Evolutionary conservation across 1,140 invertebrate species (phyloP), one percentile per base, ranked within the genome.

Genomic region (Drosophila elegans): DNA sequence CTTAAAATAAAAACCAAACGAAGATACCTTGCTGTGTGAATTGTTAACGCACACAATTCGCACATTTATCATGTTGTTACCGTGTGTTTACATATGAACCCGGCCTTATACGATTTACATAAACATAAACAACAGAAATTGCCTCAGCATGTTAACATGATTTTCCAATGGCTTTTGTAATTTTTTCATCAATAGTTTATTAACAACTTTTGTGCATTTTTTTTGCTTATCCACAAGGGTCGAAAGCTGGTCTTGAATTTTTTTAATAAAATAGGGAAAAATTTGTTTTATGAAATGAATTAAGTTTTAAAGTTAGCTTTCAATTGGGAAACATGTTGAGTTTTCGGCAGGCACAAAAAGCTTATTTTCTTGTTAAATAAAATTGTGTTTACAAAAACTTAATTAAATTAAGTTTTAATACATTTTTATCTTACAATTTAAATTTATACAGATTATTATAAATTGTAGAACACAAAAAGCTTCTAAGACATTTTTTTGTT

Each of bases 41-140:
- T 79, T 86, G 48, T 59, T 76, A 64, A 76, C 49, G 83, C 83
- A 88, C 62, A 86, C 75, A 86, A 76, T 77, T 79, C 71, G 75
- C 83, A 86, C 74, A 75, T 86, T 86, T 74, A 48, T 78, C 60
- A 66, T 52, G 59, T 59, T 51, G 53, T 27, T 41, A 41, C 34
- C 27, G 61, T 56, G 39, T 55, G 74, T 79, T 81, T 80, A 79
- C 78, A 76, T 80, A 64, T 53, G 54, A 64, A 42, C 59, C 71
- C 46, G 27, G 53, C 72, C 73, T 76, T 75, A 48, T 75, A 29
- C 42, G 63, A 73, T 74, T 74, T 74, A 63, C 72, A 74, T 74
- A 74, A 63, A 73, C 13, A 41, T 53, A 49, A 54, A 44, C 16
- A 44, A 48, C 13, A 25, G 49, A 45, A 57, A 79, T 39, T 41